Evolutionary conservation across 1,140 invertebrate genomes (phyloP).

Genomic region (Lordiphosa mommai): DNA sequence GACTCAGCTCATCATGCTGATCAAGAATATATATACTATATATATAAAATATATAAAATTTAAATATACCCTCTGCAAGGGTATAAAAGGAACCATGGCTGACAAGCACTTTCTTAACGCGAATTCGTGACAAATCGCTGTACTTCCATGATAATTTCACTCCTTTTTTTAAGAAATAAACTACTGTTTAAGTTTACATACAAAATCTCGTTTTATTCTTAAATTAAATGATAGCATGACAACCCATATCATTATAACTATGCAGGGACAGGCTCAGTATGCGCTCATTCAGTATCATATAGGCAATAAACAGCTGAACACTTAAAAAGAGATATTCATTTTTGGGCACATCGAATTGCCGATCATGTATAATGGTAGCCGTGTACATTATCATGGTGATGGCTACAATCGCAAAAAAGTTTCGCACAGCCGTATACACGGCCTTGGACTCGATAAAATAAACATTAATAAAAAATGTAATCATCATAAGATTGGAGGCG

Average conservation of each 20-base stretch:
- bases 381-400: constrained; percentile 54
- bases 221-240: neutral
- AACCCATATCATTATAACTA: neutral
- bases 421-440: constrained; percentile 18
- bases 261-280: constrained; percentile 20
- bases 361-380: constrained; percentile 61
- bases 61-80: too few relatives aligned
- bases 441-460: neutral
- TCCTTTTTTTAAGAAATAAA: too few relatives aligned
- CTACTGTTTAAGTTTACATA: neutral
- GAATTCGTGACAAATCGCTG: too few relatives aligned
- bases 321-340: constrained; percentile 55
- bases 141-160: too few relatives aligned
- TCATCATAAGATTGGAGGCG: constrained; percentile 32
- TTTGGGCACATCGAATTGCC: constrained; percentile 59
- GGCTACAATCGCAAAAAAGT: constrained; percentile 41
- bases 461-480: constrained; percentile 42
- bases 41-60: too few relatives aligned
- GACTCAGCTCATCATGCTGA: too few relatives aligned
- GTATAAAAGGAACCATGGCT: too few relatives aligned
- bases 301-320: constrained; percentile 49
- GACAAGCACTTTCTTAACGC: too few relatives aligned
- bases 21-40: too few relatives aligned
- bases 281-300: constrained; percentile 56
- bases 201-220: neutral